Evolutionary conservation across 2,113 vertebrate genomes (phyloP).

Genomic region (Callipepla squamata): DNA sequence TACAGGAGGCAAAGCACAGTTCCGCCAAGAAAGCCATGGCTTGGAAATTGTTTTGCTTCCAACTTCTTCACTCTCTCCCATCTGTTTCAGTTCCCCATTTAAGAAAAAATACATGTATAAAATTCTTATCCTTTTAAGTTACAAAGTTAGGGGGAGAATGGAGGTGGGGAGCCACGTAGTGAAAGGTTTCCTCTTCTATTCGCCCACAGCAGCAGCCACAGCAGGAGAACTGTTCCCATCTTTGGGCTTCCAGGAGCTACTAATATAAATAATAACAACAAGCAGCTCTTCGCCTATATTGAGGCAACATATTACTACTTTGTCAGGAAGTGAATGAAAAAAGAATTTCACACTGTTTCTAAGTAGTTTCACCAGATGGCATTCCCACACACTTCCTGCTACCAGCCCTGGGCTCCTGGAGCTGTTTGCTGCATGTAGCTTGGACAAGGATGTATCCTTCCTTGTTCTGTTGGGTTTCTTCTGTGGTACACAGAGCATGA

Average conservation of each 20-base stretch:
- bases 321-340: slow-evolving; percentile 67
- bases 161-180: not conserved
- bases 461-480: slow-evolving; percentile 2
- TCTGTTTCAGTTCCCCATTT: slow-evolving; percentile 31
- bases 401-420: slow-evolving; percentile 31
- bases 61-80: slow-evolving; percentile 46
- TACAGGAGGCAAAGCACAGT: slow-evolving; percentile 3
- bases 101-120: not conserved
- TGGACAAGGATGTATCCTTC: not conserved
- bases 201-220: not conserved
- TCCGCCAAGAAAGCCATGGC: not conserved
- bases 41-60: slow-evolving; percentile 52
- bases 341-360: slow-evolving; percentile 38
- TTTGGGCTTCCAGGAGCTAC: not conserved
- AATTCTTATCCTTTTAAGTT: not conserved
- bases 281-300: not conserved
- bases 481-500: not conserved
- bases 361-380: slow-evolving; percentile 62
- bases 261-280: slow-evolving; percentile 13
- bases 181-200: not conserved
- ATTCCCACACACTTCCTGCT: slow-evolving; percentile 72
- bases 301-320: slow-evolving; percentile 56
- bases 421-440: not conserved
- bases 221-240: not conserved
- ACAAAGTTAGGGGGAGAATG: not conserved